Conservation (phyloP, 1,140 invertebrate genomes). For the Penaeus japonicus region DNA sequence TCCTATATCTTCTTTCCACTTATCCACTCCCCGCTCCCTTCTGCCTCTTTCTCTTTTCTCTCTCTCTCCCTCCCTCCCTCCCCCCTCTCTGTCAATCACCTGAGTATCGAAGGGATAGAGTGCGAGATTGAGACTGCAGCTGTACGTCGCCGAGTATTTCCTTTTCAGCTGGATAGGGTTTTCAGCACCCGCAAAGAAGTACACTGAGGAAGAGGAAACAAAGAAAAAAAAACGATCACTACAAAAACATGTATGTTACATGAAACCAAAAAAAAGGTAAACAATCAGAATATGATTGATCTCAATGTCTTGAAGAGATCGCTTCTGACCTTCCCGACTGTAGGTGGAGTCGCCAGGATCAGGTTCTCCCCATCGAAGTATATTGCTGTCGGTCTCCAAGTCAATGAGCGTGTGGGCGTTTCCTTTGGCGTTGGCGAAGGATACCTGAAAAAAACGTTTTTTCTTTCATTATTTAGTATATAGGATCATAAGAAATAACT, state of each 20-base stretch:
- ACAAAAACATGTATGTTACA: no score
- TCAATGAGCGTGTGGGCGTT: constrained; percentile 29
- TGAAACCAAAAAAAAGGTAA: no score
- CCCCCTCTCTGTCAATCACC: background rate
- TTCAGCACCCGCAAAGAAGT: constrained; percentile 7
- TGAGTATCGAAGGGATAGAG: constrained; percentile 40
- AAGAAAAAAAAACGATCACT: constrained; percentile 62
- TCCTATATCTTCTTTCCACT: no score
- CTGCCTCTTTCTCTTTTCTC: no score
- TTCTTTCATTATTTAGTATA: no score
- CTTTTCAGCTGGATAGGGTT: constrained; percentile 9
- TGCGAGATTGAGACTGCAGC: constrained; percentile 28
- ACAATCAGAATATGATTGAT: no score
- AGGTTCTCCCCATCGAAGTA: background rate
- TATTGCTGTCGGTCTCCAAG: background rate
- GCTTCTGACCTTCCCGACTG: constrained; percentile 76
- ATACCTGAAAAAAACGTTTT: background rate
- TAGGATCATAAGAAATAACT: no score
- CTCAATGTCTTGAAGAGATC: constrained; percentile 48
- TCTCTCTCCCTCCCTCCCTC: no score
- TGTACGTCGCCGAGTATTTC: constrained; percentile 26
- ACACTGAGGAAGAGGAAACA: background rate
- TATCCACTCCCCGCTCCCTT: no score
- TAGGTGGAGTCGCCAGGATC: constrained; percentile 64
- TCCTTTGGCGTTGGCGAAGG: constrained; percentile 27